Evolutionary conservation across 2,888 invertebrate species (phyloP), one percentile per base, ranked within the genome.

Genomic region (Anorthoa munda): DNA sequence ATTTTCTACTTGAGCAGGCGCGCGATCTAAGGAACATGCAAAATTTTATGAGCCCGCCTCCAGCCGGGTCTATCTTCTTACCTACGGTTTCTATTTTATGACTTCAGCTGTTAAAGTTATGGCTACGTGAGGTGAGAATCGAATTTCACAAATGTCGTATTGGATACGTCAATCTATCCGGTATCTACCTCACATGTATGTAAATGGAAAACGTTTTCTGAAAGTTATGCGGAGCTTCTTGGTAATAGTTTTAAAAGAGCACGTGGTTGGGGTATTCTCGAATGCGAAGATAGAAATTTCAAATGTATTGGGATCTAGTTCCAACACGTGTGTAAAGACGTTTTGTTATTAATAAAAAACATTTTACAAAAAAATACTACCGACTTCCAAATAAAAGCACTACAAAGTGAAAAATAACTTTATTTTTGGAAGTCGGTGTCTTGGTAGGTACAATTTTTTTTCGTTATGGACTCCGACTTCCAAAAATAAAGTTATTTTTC

Each of bases 1-100:
- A 94, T 95, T 94, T 94, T 93, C 92, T 90, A 88, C 91, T 92
- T 87, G 91, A 94, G 90, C 89, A 90, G 88, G 86, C 90, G 86
- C 89, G 88, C 92, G 91, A 92, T 93, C 91, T 90, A 89, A 86
- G 87, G 90, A 90, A 93, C 92, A 92, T 92, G 93, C 92, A 92
- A 92, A 93, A 93, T 93, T 94, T 94, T 92, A 94, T 90, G 94
- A 93, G 90, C 86, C 87, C 89, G 86, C 88, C 88, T 89, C 83
- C 87, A 84, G 86, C 88, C 79, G 82, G 86, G 85, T 81, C 84
- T 87, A 88, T 88, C 84, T 87, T 83, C 82, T 81, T 84, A 86
- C 87, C 74, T 85, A 86, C 83, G 80, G 84, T 87, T 89, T 86
- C 87, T 85, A 90, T 91, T 92, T 92, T 91, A 92, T 87, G 90